Evolutionary conservation across 1,140 invertebrate genomes (phyloP).

Genomic region (Gryllus bimaculatus): DNA sequence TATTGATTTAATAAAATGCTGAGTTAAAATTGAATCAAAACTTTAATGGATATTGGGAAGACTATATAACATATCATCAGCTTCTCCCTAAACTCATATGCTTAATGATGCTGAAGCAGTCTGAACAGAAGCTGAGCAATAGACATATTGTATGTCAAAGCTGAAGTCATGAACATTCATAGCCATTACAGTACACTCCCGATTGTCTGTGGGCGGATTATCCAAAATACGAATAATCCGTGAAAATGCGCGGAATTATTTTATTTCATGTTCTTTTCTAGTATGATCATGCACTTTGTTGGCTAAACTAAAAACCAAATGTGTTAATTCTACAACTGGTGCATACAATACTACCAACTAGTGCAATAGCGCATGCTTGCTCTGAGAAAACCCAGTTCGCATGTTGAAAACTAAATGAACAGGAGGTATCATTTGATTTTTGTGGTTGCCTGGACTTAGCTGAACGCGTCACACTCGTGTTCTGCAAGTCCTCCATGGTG

Average conservation of each 20-base stretch:
- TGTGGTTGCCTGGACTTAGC: background rate
- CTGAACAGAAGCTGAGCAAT: background rate
- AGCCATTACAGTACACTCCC: background rate
- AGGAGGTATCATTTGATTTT: background rate
- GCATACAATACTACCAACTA: background rate
- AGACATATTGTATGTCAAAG: background rate
- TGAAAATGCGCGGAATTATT: background rate
- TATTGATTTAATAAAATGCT: no score
- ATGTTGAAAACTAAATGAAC: background rate
- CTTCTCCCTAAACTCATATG: slow-evolving; percentile 1
- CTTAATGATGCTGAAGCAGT: background rate
- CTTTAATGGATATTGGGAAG: no score
- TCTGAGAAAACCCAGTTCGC: background rate
- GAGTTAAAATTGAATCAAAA: no score
- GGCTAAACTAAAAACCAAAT: background rate
- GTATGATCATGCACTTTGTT: background rate
- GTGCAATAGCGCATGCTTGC: slow-evolving; percentile 2
- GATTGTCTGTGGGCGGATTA: slow-evolving; percentile 3
- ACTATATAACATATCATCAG: background rate
- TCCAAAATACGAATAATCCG: background rate
- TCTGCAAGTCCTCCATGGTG: background rate
- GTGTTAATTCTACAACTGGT: background rate
- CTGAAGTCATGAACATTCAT: background rate
- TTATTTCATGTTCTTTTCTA: background rate
- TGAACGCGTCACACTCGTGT: background rate